Base-by-base conservation (phyloP, 2,888 invertebrate species). In the Trichopria drosophilae region DNA sequence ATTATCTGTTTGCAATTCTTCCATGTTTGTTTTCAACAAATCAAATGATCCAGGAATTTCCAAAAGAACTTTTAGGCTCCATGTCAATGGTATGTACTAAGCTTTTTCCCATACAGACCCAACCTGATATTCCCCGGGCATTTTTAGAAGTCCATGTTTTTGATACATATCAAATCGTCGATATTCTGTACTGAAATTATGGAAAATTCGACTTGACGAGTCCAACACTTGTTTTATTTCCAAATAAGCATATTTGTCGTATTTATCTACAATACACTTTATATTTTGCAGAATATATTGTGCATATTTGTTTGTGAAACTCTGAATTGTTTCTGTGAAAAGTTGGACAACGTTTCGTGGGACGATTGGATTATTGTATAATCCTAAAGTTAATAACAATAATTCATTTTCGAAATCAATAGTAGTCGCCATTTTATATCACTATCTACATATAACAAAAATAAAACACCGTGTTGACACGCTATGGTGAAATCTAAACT, bases 401-500 rank as follows among this genome's bases (percentile, higher is more conserved):
- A n/a, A n/a, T n/a, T n/a, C n/a, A n/a, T n/a, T n/a, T n/a, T n/a
- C n/a, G n/a, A n/a, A n/a, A n/a, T n/a, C n/a, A n/a, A n/a, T n/a
- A n/a, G n/a, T n/a, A n/a, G n/a, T n/a, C n/a, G n/a, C n/a, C n/a
- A n/a, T n/a, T n/a, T n/a, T n/a, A n/a, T n/a, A n/a, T n/a, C n/a
- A n/a, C n/a, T n/a, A n/a, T n/a, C n/a, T n/a, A n/a, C n/a, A n/a
- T n/a, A n/a, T n/a, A n/a, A n/a, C n/a, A n/a, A n/a, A n/a, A n/a
- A n/a, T n/a, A n/a, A n/a, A n/a, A n/a, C n/a, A n/a, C n/a, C n/a
- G 39, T 9, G 39, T 13, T 22, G 40, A 47, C 47, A 47, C 20
- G 39, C 47, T 10, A 20, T 2, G 15, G 40, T 2, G n/a, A 47
- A 40, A 6, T 32, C 40, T n/a, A 40, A 10, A 32, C 35, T 32